Percentiles rank a stretch among this genome's conserved stretches.
Conservation (phyloP, 1,140 invertebrate species). For the Araneus ventricosus region DNA sequence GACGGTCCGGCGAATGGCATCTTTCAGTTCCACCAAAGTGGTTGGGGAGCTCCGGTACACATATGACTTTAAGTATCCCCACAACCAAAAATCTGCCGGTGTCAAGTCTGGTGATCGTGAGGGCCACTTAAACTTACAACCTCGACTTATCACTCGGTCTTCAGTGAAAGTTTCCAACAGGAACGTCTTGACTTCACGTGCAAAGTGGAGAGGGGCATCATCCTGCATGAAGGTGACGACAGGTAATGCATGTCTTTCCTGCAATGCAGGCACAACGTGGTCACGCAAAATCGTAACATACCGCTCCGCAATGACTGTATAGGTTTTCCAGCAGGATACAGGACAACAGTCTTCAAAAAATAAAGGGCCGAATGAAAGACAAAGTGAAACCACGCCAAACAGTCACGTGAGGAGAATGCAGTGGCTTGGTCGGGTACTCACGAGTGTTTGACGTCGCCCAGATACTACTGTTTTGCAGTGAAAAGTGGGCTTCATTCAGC, state of each 20-base stretch:
- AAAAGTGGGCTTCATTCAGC: conserved; percentile 40
- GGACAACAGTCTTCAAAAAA: conserved; percentile 14
- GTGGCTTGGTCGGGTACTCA: not conserved
- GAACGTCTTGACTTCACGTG: not conserved
- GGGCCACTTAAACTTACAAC: not conserved
- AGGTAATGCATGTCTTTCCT: not conserved
- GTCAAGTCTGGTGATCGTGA: not conserved
- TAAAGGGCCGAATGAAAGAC: conserved; percentile 13
- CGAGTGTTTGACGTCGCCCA: not conserved
- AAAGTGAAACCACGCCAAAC: conserved; percentile 33
- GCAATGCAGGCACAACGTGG: not conserved
- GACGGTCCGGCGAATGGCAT: not conserved
- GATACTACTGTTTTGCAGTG: not conserved
- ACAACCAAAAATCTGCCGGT: not conserved
- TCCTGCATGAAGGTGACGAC: not conserved
- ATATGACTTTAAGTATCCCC: not conserved
- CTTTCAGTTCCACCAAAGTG: conserved; percentile 6
- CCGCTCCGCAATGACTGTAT: not conserved
- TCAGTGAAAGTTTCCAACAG: not conserved
- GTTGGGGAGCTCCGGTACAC: not conserved
- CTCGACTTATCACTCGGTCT: conserved; percentile 1
- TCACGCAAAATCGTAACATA: not conserved
- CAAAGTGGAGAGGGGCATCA: not conserved
- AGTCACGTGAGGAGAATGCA: conserved; percentile 25
- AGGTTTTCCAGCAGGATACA: not conserved